Evolutionary conservation across 2,113 vertebrate genomes (phyloP).

Genomic region (Xiphophorus hellerii): DNA sequence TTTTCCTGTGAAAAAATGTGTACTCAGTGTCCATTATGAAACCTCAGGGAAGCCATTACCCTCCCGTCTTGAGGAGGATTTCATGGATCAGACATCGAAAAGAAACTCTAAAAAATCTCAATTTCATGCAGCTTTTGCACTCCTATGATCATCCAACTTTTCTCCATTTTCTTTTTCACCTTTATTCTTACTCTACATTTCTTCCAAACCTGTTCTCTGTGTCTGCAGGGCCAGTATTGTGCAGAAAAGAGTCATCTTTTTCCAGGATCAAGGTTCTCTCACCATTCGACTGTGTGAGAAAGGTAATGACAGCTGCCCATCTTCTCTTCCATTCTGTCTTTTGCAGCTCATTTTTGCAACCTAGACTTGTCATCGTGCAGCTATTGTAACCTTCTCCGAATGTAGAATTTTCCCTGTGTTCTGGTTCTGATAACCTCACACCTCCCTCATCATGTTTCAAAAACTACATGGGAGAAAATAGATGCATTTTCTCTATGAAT

Average conservation of each 20-base stretch:
- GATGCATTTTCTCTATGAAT: background rate
- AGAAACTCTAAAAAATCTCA: constrained; percentile 15
- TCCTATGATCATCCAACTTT: constrained; percentile 1
- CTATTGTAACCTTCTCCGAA: constrained; percentile 14
- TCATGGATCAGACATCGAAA: constrained; percentile 28
- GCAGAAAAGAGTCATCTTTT: constrained; percentile 94
- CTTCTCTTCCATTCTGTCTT: background rate
- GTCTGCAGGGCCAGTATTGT: constrained; percentile 90
- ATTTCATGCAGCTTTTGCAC: constrained; percentile 29
- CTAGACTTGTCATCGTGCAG: constrained; percentile 11
- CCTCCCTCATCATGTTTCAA: background rate
- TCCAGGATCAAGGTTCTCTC: constrained; percentile 94
- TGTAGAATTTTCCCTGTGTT: background rate
- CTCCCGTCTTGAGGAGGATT: constrained; percentile 22
- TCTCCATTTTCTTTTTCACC: background rate
- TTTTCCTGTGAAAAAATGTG: constrained; percentile 28
- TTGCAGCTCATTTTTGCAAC: constrained; percentile 26
- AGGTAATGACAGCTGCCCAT: constrained; percentile 80
- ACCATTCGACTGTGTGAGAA: constrained; percentile 93
- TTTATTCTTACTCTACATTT: background rate
- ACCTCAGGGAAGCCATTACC: constrained; percentile 41
- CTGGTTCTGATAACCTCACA: background rate
- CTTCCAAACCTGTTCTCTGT: constrained; percentile 6
- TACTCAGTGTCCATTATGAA: constrained; percentile 28
- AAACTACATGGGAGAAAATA: constrained; percentile 3